These are phyloP conservation scores for Neopipo cinnamomea DNA, from an alignment of 2,113 vertebrate genomes.

Conservation along the genomic window DNA sequence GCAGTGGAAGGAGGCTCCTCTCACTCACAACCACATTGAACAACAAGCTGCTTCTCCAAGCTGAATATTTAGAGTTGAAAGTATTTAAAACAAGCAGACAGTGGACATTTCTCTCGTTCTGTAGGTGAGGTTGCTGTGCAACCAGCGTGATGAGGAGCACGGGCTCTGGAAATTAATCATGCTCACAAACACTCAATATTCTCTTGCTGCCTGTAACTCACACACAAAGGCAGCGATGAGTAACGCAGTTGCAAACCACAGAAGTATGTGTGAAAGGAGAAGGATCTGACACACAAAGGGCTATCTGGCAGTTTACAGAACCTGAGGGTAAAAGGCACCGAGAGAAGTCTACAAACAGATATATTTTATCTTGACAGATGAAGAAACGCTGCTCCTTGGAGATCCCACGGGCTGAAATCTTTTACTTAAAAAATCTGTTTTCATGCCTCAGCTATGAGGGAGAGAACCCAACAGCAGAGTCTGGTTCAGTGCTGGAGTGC, in stretches of 20 bases:
- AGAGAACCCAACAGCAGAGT: not conserved
- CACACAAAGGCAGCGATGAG: not conserved
- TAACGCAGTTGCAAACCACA: conserved; percentile 41
- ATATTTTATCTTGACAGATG: conserved; percentile 31
- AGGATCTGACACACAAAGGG: conserved; percentile 38
- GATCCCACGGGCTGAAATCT: not conserved
- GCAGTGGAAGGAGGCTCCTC: not conserved
- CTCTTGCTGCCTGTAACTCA: not conserved
- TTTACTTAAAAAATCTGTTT: not conserved
- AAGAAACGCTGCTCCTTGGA: conserved; percentile 30
- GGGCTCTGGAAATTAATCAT: conserved; percentile 43
- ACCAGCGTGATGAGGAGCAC: not conserved
- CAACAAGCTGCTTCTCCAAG: not conserved
- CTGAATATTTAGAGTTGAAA: not conserved
- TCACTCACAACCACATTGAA: not conserved
- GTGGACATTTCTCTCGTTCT: not conserved
- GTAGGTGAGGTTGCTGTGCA: conserved; percentile 54
- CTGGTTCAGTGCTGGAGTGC: not conserved
- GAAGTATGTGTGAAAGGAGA: not conserved
- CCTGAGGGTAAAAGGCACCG: not conserved
- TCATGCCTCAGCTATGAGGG: not conserved
- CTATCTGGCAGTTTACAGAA: conserved; percentile 6
- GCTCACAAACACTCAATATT: not conserved
- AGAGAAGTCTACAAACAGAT: conserved; percentile 1
- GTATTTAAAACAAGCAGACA: conserved; percentile 1